These are phyloP conservation scores for Trilocha varians DNA, from an alignment of 2,888 invertebrate species.

Conservation along the genomic window DNA sequence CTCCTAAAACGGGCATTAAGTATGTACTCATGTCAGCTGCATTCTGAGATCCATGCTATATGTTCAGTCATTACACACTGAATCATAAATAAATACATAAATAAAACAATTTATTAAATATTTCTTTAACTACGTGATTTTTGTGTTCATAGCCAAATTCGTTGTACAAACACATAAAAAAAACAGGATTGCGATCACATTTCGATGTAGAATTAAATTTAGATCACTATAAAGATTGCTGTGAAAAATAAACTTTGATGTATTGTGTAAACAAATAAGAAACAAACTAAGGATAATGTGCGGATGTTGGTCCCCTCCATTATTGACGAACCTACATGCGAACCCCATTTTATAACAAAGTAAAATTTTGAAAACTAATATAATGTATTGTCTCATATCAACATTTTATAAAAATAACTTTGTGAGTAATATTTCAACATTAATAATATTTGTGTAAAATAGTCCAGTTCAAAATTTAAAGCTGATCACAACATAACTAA, in stretches of 20 bases:
- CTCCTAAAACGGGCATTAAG: conserved; percentile 34
- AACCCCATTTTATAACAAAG: conserved; percentile 34
- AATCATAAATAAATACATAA: conserved; percentile 58
- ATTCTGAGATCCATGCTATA: conserved; percentile 72
- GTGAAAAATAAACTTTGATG: conserved; percentile 30
- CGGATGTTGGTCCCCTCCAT: conserved; percentile 68
- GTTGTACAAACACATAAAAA: conserved; percentile 38
- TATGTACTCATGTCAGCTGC: conserved; percentile 56
- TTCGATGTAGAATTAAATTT: conserved; percentile 43
- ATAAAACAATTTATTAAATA: conserved; percentile 44
- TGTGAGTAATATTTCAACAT: conserved; percentile 56
- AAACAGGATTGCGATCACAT: conserved; percentile 37
- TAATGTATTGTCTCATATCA: conserved; percentile 68
- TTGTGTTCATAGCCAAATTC: conserved; percentile 63
- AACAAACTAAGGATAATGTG: conserved; percentile 25
- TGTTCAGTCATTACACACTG: conserved; percentile 64
- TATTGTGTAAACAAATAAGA: conserved; percentile 30
- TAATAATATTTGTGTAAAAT: conserved; percentile 48
- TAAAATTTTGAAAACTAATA: conserved; percentile 48
- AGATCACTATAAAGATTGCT: conserved; percentile 28
- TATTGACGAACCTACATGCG: conserved; percentile 45
- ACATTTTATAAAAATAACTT: conserved; percentile 70
- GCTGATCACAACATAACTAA: conserved; percentile 70
- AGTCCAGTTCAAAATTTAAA: conserved; percentile 64
- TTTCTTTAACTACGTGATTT: conserved; percentile 44